phyloP scores from a whole-genome alignment of 2,797 vertebrate genomes.

The Rhinatrema bivittatum region DNA sequence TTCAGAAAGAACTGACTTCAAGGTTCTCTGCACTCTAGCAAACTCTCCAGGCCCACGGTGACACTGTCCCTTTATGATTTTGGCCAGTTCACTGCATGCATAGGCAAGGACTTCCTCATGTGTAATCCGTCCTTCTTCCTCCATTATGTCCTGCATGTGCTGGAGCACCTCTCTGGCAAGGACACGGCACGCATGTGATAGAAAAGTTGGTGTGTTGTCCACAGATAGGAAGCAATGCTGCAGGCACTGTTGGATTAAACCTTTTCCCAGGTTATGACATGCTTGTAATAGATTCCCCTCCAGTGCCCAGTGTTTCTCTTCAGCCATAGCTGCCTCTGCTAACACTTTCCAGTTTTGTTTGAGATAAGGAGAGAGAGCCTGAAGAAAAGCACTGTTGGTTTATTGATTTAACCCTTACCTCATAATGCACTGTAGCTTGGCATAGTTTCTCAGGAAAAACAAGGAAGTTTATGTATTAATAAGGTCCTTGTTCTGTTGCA shows the following conservation, averaged over 20 bases:
- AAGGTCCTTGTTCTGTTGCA: slow-evolving; percentile 2
- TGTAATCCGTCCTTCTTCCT: slow-evolving; percentile 4
- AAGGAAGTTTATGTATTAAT: slow-evolving; percentile 7
- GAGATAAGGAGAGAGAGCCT: background rate
- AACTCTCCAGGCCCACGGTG: slow-evolving; percentile 7
- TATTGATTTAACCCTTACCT: background rate
- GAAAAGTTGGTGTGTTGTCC: slow-evolving; percentile 4
- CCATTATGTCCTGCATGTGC: background rate
- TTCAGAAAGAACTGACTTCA: slow-evolving; percentile 2
- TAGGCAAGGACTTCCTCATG: slow-evolving; percentile 8
- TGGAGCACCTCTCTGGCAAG: slow-evolving; percentile 4
- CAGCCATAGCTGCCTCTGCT: background rate
- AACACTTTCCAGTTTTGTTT: background rate
- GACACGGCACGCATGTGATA: slow-evolving; percentile 6
- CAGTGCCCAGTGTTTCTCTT: background rate
- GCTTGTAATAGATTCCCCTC: slow-evolving; percentile 7
- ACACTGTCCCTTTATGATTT: slow-evolving; percentile 8
- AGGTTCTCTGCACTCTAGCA: background rate
- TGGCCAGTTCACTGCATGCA: slow-evolving; percentile 5
- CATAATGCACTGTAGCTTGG: slow-evolving; percentile 1
- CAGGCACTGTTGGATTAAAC: slow-evolving; percentile 5
- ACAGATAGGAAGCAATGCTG: background rate
- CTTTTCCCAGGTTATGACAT: slow-evolving; percentile 6
- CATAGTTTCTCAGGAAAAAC: no score
- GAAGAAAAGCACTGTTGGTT: background rate